These are phyloP conservation scores for Sebastes nivosus DNA, from an alignment of 2,797 vertebrate genomes.

Conservation along the genomic window DNA sequence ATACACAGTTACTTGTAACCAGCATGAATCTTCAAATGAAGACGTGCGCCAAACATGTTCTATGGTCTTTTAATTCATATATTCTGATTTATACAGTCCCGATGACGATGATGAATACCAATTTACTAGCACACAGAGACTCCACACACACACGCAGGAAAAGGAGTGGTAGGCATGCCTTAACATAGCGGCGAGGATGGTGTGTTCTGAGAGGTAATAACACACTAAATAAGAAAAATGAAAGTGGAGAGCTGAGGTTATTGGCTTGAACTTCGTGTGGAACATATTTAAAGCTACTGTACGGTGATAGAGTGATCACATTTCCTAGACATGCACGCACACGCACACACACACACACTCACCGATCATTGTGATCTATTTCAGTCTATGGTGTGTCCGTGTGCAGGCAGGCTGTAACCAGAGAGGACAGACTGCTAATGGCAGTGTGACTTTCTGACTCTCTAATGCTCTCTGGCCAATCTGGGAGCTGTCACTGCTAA, in stretches of 20 bases:
- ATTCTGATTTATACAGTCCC: constrained; percentile 6
- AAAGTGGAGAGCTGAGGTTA: not conserved
- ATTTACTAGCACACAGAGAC: not conserved
- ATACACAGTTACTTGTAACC: not conserved
- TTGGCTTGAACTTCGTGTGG: constrained; percentile 1
- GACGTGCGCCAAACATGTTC: not conserved
- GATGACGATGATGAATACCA: not conserved
- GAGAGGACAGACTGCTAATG: constrained; percentile 76
- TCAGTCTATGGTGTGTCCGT: constrained; percentile 29
- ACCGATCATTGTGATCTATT: constrained; percentile 55
- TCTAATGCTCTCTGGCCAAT: constrained; percentile 73
- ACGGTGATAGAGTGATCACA: constrained; percentile 25
- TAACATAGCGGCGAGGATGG: not conserved
- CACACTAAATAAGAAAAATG: not conserved
- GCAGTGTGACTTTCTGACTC: constrained; percentile 72
- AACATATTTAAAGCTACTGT: constrained; percentile 13
- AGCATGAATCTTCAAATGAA: not conserved
- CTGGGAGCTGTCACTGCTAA: constrained; percentile 71
- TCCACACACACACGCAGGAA: no score
- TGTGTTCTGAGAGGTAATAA: not conserved
- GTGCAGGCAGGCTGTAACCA: constrained; percentile 58
- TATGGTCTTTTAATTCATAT: not conserved
- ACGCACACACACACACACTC: constrained; percentile 2
- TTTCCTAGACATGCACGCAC: constrained; percentile 8
- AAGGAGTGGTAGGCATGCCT: not conserved